phyloP scores from a whole-genome alignment of 2,888 invertebrate species.

The Urechis unicinctus region DNA sequence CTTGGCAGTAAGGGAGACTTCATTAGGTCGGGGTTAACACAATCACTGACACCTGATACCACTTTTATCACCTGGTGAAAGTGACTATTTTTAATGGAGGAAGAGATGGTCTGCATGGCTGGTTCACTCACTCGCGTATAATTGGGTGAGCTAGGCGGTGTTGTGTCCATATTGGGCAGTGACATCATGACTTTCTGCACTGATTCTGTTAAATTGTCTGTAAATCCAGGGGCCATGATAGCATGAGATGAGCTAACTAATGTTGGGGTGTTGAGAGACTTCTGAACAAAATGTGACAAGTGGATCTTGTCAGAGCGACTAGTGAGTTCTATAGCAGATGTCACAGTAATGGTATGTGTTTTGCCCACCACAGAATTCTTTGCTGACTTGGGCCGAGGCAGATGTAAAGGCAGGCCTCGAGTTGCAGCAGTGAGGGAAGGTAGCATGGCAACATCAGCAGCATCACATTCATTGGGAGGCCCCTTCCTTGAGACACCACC shows the following conservation, averaged over 20 bases:
- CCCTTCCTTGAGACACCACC: neutral
- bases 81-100: neutral
- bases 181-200: constrained; percentile 20
- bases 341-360: neutral
- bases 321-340: constrained; percentile 1
- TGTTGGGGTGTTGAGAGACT: constrained; percentile 14
- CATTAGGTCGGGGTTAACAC: neutral
- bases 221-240: constrained; percentile 21
- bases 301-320: constrained; percentile 4
- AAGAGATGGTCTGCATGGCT: neutral
- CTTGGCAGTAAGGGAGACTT: neutral
- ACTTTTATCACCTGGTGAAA: neutral
- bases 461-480: neutral
- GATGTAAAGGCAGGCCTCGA: neutral
- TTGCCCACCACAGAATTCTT: neutral
- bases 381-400: neutral
- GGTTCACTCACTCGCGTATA: constrained; percentile 2
- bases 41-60: neutral
- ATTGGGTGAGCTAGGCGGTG: constrained; percentile 18
- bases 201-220: constrained; percentile 19
- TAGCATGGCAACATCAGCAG: neutral
- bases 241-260: constrained; percentile 13
- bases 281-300: constrained; percentile 13
- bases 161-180: constrained; percentile 13
- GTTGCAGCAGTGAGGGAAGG: neutral